Evolutionary conservation across 1,140 invertebrate genomes (phyloP).

Genomic region (Campoletis sonorensis): DNA sequence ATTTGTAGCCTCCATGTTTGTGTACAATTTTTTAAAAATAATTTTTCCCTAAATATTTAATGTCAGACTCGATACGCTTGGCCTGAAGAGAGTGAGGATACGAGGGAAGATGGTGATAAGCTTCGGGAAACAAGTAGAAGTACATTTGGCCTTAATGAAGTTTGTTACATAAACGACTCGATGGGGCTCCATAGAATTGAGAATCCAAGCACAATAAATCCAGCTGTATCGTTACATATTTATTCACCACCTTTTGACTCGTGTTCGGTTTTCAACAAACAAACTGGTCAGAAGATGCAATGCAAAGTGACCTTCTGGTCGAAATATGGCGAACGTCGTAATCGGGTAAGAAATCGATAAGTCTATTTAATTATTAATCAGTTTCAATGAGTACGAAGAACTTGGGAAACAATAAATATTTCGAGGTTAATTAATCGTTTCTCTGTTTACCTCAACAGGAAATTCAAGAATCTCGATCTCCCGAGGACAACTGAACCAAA

Average conservation of each 20-base stretch:
- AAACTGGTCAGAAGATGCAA: slow-evolving; percentile 85
- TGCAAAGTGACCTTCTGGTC: slow-evolving; percentile 94
- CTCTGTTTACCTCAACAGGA: slow-evolving; percentile 61
- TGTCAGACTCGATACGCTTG: slow-evolving; percentile 84
- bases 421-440: background rate
- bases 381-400: background rate
- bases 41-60: background rate
- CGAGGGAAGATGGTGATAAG: slow-evolving; percentile 58
- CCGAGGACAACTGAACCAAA: slow-evolving; percentile 71
- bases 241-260: slow-evolving; percentile 96
- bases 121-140: slow-evolving; percentile 82
- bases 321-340: slow-evolving; percentile 85
- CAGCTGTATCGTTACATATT: slow-evolving; percentile 94
- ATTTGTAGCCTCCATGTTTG: too few relatives aligned
- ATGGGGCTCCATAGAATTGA: slow-evolving; percentile 97
- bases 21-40: too few relatives aligned
- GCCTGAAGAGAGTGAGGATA: slow-evolving; percentile 77
- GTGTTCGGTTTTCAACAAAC: slow-evolving; percentile 94
- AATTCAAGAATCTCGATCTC: slow-evolving; percentile 71
- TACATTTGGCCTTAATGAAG: slow-evolving; percentile 84
- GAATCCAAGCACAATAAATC: slow-evolving; percentile 92
- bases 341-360: slow-evolving; percentile 68
- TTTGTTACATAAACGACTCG: slow-evolving; percentile 97
- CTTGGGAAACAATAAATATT: background rate
- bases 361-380: background rate